Conservation (phyloP, 2,113 vertebrate species). For the Nannobrachium achirus region DNA sequence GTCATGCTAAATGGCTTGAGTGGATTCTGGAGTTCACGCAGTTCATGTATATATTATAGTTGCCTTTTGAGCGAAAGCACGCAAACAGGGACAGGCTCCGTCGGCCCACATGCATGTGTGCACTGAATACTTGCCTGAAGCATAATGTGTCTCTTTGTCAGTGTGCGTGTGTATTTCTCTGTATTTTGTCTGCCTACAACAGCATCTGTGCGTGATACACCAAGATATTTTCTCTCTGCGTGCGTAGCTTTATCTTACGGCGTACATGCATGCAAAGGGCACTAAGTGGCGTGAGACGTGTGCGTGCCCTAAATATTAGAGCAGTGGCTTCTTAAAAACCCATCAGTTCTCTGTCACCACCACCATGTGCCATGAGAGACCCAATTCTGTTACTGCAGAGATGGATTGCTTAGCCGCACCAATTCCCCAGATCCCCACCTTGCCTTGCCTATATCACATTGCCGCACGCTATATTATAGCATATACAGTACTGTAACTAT, state of each 20-base stretch:
- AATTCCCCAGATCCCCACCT: neutral
- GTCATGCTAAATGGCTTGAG: slow-evolving; percentile 33
- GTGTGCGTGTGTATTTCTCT: no score
- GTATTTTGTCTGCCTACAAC: no score
- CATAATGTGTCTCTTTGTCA: slow-evolving; percentile 4
- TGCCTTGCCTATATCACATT: slow-evolving; percentile 22
- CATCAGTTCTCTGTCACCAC: slow-evolving; percentile 35
- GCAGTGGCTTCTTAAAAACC: slow-evolving; percentile 28
- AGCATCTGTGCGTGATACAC: slow-evolving; percentile 36
- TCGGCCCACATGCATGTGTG: slow-evolving; percentile 15
- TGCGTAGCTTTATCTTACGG: neutral
- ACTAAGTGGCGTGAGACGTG: neutral
- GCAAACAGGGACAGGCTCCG: slow-evolving; percentile 33
- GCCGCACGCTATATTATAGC: slow-evolving; percentile 34
- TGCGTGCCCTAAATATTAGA: slow-evolving; percentile 42
- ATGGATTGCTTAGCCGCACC: slow-evolving; percentile 42
- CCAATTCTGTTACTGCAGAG: slow-evolving; percentile 41
- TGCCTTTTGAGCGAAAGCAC: slow-evolving; percentile 23
- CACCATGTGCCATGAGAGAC: slow-evolving; percentile 51
- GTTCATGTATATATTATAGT: slow-evolving; percentile 26
- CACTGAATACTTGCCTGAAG: slow-evolving; percentile 6
- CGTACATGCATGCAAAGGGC: neutral
- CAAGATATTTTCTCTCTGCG: slow-evolving; percentile 1
- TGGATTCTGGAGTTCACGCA: slow-evolving; percentile 27
- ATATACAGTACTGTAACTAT: neutral